These are phyloP conservation scores for Silurus lanzhouensis DNA, from an alignment of 2,797 vertebrate species.

Conservation along the genomic window DNA sequence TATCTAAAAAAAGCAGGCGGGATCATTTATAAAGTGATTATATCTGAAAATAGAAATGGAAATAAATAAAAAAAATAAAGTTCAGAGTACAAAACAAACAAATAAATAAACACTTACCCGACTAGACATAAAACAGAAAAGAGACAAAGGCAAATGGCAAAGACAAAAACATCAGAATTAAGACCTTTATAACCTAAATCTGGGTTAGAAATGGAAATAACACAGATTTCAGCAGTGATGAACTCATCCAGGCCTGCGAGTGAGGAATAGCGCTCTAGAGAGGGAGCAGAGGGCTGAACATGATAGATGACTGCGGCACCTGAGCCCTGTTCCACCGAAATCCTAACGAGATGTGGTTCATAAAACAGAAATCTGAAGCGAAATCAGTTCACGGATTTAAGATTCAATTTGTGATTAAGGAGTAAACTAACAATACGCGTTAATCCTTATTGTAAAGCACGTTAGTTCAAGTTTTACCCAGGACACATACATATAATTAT, in stretches of 20 bases:
- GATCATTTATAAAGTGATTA: conserved; percentile 5
- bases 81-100: background rate
- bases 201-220: conserved; percentile 4
- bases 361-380: conserved; percentile 20
- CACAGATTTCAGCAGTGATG: conserved; percentile 7
- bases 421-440: background rate
- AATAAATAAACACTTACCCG: background rate
- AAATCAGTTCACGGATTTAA: background rate
- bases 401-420: background rate
- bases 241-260: conserved; percentile 27
- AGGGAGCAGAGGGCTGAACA: conserved; percentile 27
- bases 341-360: background rate
- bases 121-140: background rate
- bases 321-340: conserved; percentile 22
- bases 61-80: background rate
- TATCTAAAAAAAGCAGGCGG: background rate
- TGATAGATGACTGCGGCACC: conserved; percentile 44
- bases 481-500: background rate
- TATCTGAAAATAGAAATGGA: background rate
- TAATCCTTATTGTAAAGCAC: background rate
- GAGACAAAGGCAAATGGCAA: background rate
- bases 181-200: background rate
- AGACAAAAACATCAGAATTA: background rate
- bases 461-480: background rate
- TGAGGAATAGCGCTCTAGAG: conserved; percentile 29